Base-by-base conservation (phyloP, 1,140 invertebrate species). In the Holcopasites calliopsidis region DNA sequence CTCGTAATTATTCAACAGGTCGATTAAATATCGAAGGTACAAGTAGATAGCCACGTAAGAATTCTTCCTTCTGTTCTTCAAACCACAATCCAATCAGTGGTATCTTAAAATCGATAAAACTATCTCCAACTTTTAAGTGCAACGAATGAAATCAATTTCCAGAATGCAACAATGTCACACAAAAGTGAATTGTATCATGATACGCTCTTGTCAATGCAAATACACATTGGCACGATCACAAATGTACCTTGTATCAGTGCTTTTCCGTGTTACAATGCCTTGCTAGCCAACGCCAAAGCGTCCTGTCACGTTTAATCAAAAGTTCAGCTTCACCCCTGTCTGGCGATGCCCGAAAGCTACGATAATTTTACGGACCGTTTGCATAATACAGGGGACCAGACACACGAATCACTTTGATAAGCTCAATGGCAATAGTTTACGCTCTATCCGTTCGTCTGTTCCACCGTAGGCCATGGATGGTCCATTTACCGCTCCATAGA, bases 321-420 rank as follows among this genome's bases (percentile, higher is more conserved):
- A 78, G 80, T 83, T 82, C 75, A 50, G 69, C 35, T 66, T 78
- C 40, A 49, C 64, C 44, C 57, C 70, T 66, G 66, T 55, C 66
- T 38, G 61, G 21, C 21, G 64, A 83, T 75, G 60, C 70, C 66
- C 62, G 71, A 82, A 76, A 70, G 76, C 47, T 72, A 75, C 65
- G 49, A 83, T 82, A 82, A 83, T 83, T 82, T 83, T 79, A 83
- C 71, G 64, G 60, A 23, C 82, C 71, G 76, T 83, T 82, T 83
- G 76, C 80, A 83, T 83, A 82, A 82, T 82, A 21, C 81, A 61
- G 42, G 35, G 44, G 65, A 62, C 66, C 61, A 79, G 76, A 79
- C 80, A 58, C 60, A 71, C 78, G 80, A 79, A 82, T 83, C 80
- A 78, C 80, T 83, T 83, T 83, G 81, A 83, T 82, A 83, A 82